Conservation (phyloP, 23 tunicate species). For the Aplidium turbinatum region DNA sequence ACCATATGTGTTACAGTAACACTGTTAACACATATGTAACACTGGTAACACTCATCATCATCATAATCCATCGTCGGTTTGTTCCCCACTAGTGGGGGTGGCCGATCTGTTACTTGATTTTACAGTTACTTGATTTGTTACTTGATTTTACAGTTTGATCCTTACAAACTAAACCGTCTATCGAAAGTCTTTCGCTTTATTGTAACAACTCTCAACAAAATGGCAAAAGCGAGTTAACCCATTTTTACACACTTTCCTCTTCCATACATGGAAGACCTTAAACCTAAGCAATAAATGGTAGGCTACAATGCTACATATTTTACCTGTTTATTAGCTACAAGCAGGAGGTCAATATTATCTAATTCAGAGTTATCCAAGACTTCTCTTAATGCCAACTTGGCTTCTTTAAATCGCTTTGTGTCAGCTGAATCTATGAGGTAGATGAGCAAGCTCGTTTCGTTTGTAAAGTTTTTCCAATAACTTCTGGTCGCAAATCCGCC, state of each 20-base stretch:
- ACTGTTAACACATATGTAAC: no score
- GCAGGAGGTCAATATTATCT: slow-evolving; percentile 21
- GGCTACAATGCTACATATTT: not conserved
- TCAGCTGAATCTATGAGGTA: slow-evolving; percentile 56
- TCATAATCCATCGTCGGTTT: no score
- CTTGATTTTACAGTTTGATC: no score
- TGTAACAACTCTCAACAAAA: no score
- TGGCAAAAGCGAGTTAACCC: no score
- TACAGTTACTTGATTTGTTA: no score
- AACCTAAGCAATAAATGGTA: not conserved
- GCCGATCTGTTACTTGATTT: no score
- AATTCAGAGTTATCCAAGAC: slow-evolving; percentile 10
- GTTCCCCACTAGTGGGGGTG: no score
- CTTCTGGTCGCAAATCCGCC: slow-evolving; percentile 23
- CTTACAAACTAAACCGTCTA: no score
- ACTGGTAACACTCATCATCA: no score
- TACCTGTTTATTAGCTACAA: slow-evolving; percentile 59
- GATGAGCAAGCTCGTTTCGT: slow-evolving; percentile 26
- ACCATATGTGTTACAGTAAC: no score
- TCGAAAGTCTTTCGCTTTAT: no score
- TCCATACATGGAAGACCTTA: not conserved
- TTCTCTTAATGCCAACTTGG: slow-evolving; percentile 24
- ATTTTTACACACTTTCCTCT: not conserved
- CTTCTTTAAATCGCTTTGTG: slow-evolving; percentile 10
- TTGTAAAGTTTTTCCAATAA: slow-evolving; percentile 54